phyloP scores from a whole-genome alignment of 2,113 vertebrate genomes.

The Lophochroa leadbeateri region DNA sequence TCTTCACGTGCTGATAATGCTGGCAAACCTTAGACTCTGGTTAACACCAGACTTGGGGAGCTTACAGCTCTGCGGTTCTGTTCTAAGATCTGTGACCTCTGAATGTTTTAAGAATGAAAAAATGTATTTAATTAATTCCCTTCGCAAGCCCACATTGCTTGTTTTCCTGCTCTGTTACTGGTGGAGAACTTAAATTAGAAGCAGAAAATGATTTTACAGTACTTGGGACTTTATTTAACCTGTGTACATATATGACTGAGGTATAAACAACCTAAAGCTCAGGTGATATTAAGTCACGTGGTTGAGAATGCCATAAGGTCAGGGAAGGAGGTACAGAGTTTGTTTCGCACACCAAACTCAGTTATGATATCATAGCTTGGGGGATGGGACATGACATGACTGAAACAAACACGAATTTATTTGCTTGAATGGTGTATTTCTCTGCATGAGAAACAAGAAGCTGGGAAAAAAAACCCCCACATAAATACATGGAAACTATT shows the following conservation, averaged over 20 bases:
- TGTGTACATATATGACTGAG: background rate
- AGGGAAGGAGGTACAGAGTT: background rate
- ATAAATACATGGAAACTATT: background rate
- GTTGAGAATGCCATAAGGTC: background rate
- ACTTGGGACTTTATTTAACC: background rate
- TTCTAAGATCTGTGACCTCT: background rate
- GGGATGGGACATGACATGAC: background rate
- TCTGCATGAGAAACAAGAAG: background rate
- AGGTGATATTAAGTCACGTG: background rate
- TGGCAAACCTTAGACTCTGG: background rate
- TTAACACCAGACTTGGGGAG: background rate
- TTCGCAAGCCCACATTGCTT: background rate
- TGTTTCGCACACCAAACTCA: background rate
- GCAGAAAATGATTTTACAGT: background rate
- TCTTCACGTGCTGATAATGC: background rate
- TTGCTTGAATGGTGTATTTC: background rate
- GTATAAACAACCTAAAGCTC: background rate
- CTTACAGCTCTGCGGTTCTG: background rate
- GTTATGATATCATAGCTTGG: background rate
- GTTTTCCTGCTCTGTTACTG: background rate
- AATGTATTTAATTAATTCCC: background rate
- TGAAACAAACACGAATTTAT: background rate
- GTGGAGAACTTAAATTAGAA: background rate
- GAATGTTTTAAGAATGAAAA: background rate
- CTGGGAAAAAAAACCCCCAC: accelerated